A percentile compares a stretch with the other conserved stretches of the same genome.
phyloP scores from a whole-genome alignment of 2,888 invertebrate species.

The Ichneumon xanthorius region DNA sequence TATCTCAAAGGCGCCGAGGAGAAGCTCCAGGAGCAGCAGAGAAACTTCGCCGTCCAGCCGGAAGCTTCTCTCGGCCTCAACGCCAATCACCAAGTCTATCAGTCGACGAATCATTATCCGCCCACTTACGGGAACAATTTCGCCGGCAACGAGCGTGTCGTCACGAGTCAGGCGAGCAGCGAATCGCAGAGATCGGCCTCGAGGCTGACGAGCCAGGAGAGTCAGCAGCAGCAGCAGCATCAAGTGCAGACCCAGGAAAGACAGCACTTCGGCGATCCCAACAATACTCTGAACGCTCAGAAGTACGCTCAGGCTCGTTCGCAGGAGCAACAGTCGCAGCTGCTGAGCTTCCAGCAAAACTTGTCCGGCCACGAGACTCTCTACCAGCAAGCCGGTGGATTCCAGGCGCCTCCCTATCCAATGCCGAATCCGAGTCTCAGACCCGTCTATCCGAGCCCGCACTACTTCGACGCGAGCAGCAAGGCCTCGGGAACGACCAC shows the following conservation, averaged over 20 bases:
- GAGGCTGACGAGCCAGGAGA: slow-evolving; percentile 73
- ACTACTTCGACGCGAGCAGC: slow-evolving; percentile 81
- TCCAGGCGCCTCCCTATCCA: slow-evolving; percentile 81
- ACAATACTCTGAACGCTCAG: slow-evolving; percentile 73
- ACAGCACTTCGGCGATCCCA: slow-evolving; percentile 73
- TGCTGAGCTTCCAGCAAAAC: slow-evolving; percentile 80
- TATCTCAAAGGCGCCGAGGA: slow-evolving; percentile 75
- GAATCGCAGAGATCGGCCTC: slow-evolving; percentile 75
- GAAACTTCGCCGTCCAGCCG: slow-evolving; percentile 70
- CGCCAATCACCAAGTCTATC: slow-evolving; percentile 79
- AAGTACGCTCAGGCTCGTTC: slow-evolving; percentile 77
- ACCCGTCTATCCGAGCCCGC: slow-evolving; percentile 81
- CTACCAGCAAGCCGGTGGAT: slow-evolving; percentile 79
- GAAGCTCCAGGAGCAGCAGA: slow-evolving; percentile 75
- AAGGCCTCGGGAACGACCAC: slow-evolving; percentile 70
- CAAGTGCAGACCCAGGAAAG: slow-evolving; percentile 75
- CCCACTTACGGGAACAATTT: slow-evolving; percentile 78
- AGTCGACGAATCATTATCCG: slow-evolving; percentile 77
- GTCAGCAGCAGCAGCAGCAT: slow-evolving; percentile 66
- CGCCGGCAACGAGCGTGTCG: slow-evolving; percentile 66
- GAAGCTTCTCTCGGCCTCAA: slow-evolving; percentile 75
- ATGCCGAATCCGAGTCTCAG: slow-evolving; percentile 79
- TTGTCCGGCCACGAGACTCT: slow-evolving; percentile 79
- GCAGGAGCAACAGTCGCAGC: slow-evolving; percentile 78
- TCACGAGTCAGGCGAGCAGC: slow-evolving; percentile 60